Evolutionary conservation across 1,140 invertebrate genomes (phyloP).

Genomic region (Helicoverpa zea): DNA sequence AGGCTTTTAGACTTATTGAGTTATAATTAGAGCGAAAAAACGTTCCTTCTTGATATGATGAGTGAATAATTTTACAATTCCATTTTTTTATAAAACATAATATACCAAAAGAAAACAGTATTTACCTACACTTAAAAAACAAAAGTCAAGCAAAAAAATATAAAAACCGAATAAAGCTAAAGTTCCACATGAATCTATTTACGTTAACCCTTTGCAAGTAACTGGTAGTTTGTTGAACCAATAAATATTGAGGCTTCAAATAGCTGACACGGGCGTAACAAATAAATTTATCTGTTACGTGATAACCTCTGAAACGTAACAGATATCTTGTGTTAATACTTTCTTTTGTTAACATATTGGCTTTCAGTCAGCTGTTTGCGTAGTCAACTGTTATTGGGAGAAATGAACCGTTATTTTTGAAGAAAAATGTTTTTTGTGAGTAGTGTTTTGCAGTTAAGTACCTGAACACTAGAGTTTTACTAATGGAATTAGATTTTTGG

Average conservation of each 20-base stretch:
- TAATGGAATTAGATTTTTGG: too few relatives aligned
- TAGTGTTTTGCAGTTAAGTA: too few relatives aligned
- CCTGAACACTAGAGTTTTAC: too few relatives aligned
- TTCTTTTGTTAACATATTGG: constrained; percentile 7
- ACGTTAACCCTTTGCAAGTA: background rate
- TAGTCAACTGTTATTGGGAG: background rate
- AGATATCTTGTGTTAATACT: constrained; percentile 4
- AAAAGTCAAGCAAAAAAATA: background rate
- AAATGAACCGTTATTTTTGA: too few relatives aligned
- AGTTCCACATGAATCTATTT: constrained; percentile 13
- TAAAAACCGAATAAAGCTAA: constrained; percentile 18
- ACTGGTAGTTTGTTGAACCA: constrained; percentile 12
- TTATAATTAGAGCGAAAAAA: too few relatives aligned
- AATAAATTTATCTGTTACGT: constrained; percentile 28
- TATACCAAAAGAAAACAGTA: too few relatives aligned
- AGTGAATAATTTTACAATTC: too few relatives aligned
- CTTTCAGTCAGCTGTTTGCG: constrained; percentile 1
- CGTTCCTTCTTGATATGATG: too few relatives aligned
- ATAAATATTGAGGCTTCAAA: constrained; percentile 28
- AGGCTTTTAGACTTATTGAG: too few relatives aligned
- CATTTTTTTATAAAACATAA: too few relatives aligned
- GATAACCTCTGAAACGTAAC: constrained; percentile 15
- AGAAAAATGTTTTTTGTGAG: background rate
- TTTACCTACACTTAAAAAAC: too few relatives aligned
- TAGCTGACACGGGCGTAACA: constrained; percentile 19